phyloP scores from a whole-genome alignment of 2,797 vertebrate genomes.

The Hephaestus fuliginosus region DNA sequence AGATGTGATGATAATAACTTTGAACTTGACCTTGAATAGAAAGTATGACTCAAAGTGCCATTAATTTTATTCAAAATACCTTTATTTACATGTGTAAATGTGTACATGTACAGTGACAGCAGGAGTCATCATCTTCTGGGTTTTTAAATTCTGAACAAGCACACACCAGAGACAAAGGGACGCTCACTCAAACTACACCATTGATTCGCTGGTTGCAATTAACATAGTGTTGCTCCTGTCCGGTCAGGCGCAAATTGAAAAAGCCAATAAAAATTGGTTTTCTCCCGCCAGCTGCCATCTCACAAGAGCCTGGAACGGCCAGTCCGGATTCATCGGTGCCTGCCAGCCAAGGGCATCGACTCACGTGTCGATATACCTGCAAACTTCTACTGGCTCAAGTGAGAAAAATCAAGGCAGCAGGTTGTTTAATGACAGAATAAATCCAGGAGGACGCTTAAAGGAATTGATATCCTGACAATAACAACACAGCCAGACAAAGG shows the following conservation, averaged over 20 bases:
- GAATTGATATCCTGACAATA: constrained; percentile 77
- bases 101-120: not conserved
- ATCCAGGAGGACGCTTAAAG: constrained; percentile 71
- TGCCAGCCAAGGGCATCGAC: constrained; percentile 68
- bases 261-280: constrained; percentile 74
- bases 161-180: constrained; percentile 31
- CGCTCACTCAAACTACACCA: constrained; percentile 46
- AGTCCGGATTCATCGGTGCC: constrained; percentile 45
- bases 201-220: constrained; percentile 69
- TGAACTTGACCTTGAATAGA: constrained; percentile 21
- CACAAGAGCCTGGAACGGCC: constrained; percentile 54
- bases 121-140: not conserved
- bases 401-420: constrained; percentile 69
- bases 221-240: constrained; percentile 59
- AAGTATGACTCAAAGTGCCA: not conserved
- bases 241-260: constrained; percentile 66
- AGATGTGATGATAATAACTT: constrained; percentile 1
- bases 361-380: constrained; percentile 65
- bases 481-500: constrained; percentile 57
- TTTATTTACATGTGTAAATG: not conserved
- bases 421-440: constrained; percentile 78
- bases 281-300: constrained; percentile 50
- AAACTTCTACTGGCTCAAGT: constrained; percentile 67
- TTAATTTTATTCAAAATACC: constrained; percentile 6
- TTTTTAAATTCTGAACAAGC: constrained; percentile 41